Base-by-base conservation (phyloP, 2,113 vertebrate species). In the Saguinus midas region DNA sequence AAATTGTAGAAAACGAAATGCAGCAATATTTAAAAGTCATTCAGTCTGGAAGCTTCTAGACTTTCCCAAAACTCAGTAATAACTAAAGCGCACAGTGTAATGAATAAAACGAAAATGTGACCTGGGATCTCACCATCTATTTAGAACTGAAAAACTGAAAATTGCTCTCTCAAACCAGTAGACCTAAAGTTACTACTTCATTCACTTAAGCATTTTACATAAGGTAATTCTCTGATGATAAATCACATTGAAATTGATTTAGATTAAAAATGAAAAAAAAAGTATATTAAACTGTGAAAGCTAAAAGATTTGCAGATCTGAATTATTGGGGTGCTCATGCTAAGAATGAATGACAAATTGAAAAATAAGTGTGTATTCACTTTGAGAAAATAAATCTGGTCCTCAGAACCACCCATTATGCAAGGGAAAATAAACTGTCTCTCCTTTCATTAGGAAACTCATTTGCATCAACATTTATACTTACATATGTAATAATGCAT, bases 401-500 rank as follows among this genome's bases (percentile, higher is more conserved):
- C 23, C 81, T 84, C 87, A 84, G 96, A 97, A 96, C 16, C 92
- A 97, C 92, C 92, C 92, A 86, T 96, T 97, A 98, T 96, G 97
- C 91, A 73, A 82, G 84, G 48, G 58, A 91, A 97, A 97, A 98
- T 97, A 95, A 95, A 97, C 95, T 58, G 92, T 86, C 92, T 97
- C 98, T 97, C 87, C 75, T 97, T 98, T 98, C 97, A 97, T 98
- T 97, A 98, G 97, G 94, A 95, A 97, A 89, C 93, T 95, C 97
- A 97, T 98, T 97, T 97, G 95, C 97, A 97, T 97, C 79, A 52
- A 87, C 96, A 80, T 97, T 97, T 97, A 97, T 95, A 96, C 97
- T 96, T 98, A 98, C 98, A 96, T 96, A 96, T 97, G 96, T 98
- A 98, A 98, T 98, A 97, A 98, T 96, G 97, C 97, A 97, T 83